A percentile compares a stretch with the other conserved stretches of the same genome.
These are phyloP conservation scores for Pemphredon lugubris DNA, from an alignment of 2,888 invertebrate species.

Conservation along the genomic window DNA sequence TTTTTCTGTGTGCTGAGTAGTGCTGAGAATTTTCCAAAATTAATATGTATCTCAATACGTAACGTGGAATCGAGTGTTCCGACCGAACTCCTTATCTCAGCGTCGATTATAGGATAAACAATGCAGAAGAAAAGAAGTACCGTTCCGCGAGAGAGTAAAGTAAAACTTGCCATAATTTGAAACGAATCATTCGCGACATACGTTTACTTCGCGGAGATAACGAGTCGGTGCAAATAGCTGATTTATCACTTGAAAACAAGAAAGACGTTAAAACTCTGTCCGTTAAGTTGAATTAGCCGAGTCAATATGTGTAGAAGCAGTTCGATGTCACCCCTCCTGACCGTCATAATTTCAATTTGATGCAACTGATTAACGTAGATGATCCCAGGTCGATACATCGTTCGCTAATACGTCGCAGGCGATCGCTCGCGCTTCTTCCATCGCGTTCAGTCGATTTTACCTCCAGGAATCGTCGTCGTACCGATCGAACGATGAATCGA, in stretches of 20 bases:
- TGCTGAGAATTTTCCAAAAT: slow-evolving; percentile 48
- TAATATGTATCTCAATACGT: slow-evolving; percentile 40
- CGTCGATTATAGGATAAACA: not conserved
- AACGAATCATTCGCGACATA: not conserved
- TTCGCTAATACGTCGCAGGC: slow-evolving; percentile 1
- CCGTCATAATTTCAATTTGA: slow-evolving; percentile 53
- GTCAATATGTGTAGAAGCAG: slow-evolving; percentile 62
- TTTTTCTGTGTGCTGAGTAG: slow-evolving; percentile 60
- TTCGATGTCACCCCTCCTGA: slow-evolving; percentile 61
- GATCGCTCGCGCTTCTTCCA: not conserved
- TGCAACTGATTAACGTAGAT: slow-evolving; percentile 61
- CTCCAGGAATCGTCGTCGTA: not conserved
- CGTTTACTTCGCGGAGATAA: slow-evolving; percentile 3
- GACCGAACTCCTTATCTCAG: slow-evolving; percentile 19
- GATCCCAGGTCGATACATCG: slow-evolving; percentile 42
- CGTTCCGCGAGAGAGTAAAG: not conserved
- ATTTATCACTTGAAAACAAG: slow-evolving; percentile 32
- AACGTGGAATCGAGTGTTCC: slow-evolving; percentile 23
- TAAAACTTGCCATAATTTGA: not conserved
- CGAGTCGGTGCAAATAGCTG: slow-evolving; percentile 33
- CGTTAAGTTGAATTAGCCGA: slow-evolving; percentile 54
- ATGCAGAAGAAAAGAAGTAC: too few species aligned
- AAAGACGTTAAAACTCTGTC: slow-evolving; percentile 47
- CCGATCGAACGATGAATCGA: slow-evolving; percentile 34
- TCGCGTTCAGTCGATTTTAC: not conserved